A percentile compares a stretch with the other conserved stretches of the same genome.
phyloP scores from a whole-genome alignment of 1,140 invertebrate species.

The Trichonephila clavipes region DNA sequence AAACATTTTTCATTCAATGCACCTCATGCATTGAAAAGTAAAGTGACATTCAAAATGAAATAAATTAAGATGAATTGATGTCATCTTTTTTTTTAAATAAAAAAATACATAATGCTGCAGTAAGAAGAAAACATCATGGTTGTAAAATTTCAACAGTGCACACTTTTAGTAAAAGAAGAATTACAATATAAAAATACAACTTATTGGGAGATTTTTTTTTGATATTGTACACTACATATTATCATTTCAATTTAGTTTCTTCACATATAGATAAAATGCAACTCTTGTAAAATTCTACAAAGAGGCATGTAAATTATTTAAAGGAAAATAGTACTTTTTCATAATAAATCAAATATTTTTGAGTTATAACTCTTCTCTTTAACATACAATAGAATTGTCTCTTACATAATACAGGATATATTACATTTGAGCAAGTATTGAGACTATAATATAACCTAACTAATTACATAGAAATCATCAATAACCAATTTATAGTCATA shows the following conservation, averaged over 20 bases:
- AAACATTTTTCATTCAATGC: slow-evolving; percentile 1
- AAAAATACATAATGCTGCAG: not conserved
- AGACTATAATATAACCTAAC: not conserved
- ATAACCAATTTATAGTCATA: not conserved
- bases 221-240: not conserved
- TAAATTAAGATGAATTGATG: slow-evolving; percentile 46
- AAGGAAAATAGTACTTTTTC: not conserved
- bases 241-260: not conserved
- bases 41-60: slow-evolving; percentile 40
- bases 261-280: not conserved
- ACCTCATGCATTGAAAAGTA: slow-evolving; percentile 12
- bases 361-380: not conserved
- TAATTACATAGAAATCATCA: not conserved
- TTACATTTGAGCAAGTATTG: slow-evolving; percentile 51
- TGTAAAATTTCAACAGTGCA: not conserved
- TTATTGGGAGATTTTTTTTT: not conserved
- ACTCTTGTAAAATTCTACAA: not conserved
- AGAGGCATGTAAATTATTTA: not conserved
- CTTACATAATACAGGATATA: slow-evolving; percentile 7
- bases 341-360: not conserved
- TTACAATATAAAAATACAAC: not conserved
- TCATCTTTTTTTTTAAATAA: slow-evolving; percentile 9
- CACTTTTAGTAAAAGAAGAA: not conserved
- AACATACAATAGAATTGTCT: slow-evolving; percentile 32
- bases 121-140: not conserved